phyloP scores from a whole-genome alignment of 2,888 invertebrate species.

The Allolobophora icterica region DNA sequence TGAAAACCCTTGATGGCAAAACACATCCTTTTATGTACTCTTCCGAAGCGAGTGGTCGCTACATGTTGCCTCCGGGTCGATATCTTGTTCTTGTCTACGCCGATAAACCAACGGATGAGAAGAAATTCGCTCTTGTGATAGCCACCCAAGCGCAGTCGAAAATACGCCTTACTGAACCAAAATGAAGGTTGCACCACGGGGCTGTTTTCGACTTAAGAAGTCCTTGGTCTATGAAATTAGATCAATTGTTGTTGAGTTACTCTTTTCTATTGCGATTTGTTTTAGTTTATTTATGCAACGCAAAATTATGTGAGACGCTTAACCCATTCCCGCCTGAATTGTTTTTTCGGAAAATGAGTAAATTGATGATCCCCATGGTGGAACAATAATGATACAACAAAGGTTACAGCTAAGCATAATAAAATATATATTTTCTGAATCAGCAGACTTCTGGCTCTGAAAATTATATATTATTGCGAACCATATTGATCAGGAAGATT shows the following conservation, averaged over 20 bases:
- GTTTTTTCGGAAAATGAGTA: too few relatives aligned
- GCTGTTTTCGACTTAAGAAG: not conserved
- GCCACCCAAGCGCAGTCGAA: conserved; percentile 1
- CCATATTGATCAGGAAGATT: too few relatives aligned
- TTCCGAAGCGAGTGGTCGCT: conserved; percentile 77
- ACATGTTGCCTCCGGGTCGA: conserved; percentile 77
- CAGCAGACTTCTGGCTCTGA: too few relatives aligned
- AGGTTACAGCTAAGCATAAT: too few relatives aligned
- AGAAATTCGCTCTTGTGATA: conserved; percentile 73
- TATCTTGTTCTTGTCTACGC: conserved; percentile 78
- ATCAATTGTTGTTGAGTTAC: not conserved
- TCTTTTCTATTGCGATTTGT: not conserved
- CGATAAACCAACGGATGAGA: conserved; percentile 74
- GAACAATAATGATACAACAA: too few relatives aligned
- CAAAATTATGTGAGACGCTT: too few relatives aligned
- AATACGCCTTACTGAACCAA: not conserved
- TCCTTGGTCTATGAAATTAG: not conserved
- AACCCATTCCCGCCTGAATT: too few relatives aligned
- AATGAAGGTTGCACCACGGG: not conserved
- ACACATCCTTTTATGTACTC: not conserved
- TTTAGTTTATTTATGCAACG: not conserved
- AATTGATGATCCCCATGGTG: too few relatives aligned
- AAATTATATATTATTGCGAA: too few relatives aligned
- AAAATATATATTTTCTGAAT: too few relatives aligned
- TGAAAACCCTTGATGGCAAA: not conserved